Conservation (phyloP, 2,113 vertebrate genomes). For the Dipodomys spectabilis region DNA sequence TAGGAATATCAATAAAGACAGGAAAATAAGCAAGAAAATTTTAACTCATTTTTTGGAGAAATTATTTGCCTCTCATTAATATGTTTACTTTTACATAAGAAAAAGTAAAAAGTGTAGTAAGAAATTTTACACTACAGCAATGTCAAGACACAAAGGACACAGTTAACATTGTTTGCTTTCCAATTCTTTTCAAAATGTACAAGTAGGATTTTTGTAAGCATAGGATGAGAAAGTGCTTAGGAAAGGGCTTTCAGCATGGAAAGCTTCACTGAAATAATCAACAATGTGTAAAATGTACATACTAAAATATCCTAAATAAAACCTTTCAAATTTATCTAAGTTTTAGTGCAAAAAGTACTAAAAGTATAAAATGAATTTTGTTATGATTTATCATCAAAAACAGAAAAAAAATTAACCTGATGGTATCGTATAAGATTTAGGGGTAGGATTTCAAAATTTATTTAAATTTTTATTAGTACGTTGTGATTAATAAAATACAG, state of each 20-base stretch:
- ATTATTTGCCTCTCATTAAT: background rate
- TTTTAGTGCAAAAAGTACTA: background rate
- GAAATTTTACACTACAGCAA: background rate
- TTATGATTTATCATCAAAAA: no score
- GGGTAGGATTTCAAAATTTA: background rate
- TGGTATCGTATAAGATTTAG: background rate
- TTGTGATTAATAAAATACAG: background rate
- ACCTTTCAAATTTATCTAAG: background rate
- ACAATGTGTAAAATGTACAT: background rate
- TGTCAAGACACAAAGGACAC: background rate
- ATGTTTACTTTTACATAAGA: background rate
- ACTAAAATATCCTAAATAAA: slow-evolving; percentile 41
- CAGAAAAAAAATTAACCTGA: background rate
- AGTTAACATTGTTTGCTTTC: background rate
- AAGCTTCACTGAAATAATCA: background rate
- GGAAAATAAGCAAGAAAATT: background rate
- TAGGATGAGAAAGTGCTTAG: background rate
- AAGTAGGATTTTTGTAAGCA: background rate
- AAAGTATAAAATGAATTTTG: background rate
- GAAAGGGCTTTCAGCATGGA: slow-evolving; percentile 20
- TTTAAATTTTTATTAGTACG: background rate
- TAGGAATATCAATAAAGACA: background rate
- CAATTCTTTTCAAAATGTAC: background rate
- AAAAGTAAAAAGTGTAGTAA: background rate
- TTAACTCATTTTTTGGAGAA: background rate